Evolutionary conservation across 2,888 invertebrate genomes (phyloP).

Genomic region (Drosophila robusta): DNA sequence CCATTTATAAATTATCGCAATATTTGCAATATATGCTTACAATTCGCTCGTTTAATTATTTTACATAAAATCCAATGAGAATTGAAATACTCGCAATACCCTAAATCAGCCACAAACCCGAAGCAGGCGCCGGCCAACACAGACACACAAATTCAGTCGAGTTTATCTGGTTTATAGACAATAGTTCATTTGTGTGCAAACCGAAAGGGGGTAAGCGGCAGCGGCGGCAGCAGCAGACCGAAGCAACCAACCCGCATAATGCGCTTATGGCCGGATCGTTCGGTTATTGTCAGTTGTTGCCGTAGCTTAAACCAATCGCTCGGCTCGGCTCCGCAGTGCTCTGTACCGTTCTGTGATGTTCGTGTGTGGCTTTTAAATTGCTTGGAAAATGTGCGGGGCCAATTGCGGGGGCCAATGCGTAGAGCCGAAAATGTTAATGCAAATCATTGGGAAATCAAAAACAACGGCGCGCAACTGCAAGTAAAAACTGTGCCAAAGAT

Average conservation of each 20-base stretch:
- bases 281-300: slow-evolving; percentile 52
- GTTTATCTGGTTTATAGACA: slow-evolving; percentile 67
- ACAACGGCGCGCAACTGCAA: slow-evolving; percentile 61
- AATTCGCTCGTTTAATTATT: background rate
- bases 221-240: slow-evolving; percentile 28
- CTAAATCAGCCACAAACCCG: slow-evolving; percentile 9
- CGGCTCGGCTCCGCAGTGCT: background rate
- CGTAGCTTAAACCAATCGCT: slow-evolving; percentile 32
- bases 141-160: slow-evolving; percentile 33
- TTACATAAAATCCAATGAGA: slow-evolving; percentile 5
- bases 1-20: too few species aligned
- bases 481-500: slow-evolving; percentile 76
- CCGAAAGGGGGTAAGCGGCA: background rate
- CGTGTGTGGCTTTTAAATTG: slow-evolving; percentile 63
- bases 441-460: slow-evolving; percentile 81
- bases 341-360: background rate
- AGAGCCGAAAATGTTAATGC: slow-evolving; percentile 75
- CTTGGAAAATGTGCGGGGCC: slow-evolving; percentile 46
- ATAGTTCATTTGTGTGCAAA: slow-evolving; percentile 74
- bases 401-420: slow-evolving; percentile 34
- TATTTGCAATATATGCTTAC: too few species aligned
- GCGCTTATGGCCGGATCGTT: slow-evolving; percentile 66
- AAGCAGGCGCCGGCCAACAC: slow-evolving; percentile 11
- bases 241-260: slow-evolving; percentile 71
- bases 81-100: background rate